Evolutionary conservation across 2,797 vertebrate genomes (phyloP), one percentile per base, ranked within the genome.

Genomic region (Coccyzus lansbergi): DNA sequence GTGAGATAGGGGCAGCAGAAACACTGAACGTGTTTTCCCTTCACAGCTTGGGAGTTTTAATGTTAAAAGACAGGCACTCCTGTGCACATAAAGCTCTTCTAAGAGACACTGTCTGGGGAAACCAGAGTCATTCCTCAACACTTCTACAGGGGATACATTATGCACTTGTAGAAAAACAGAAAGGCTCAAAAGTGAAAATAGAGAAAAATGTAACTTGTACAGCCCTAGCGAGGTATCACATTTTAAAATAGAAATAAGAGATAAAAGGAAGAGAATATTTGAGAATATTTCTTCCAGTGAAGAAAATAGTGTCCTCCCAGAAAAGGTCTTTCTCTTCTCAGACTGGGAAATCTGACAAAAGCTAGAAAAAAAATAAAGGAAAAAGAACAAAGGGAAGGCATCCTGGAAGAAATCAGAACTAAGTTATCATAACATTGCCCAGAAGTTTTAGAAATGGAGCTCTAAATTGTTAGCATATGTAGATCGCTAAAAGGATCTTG

Each of bases 191-290:
- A 62, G 31, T 88, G n/a, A 85, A 96, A 87, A 29, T 15, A 58
- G 55, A 75, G 46, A 76, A 92, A 92, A 82, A 75, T 36, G 31
- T 60, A 68, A 34, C 53, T 64, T 74, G n/a, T 16, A 29, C 5
- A 3, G 14, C 46, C 53, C 59, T 72, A n/a, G 34, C 71, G 68
- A 90, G 26, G n/a, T 38, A 48, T 86, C 67, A n/a, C 25, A 46
- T 82, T 86, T 90, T 77, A 78, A 82, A 82, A 79, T 55, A 84
- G 86, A 88, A 82, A 79, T 59, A 18, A 89, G 71, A 88, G 29
- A 76, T 7, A 74, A 69, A 63, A 88, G 19, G 7, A 87, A 85
- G 7, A 13, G 13, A 68, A 33, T 71, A 60, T 78, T 77, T 91
- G 40, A 38, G 56, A 78, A 51, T 80, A 55, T 28, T 76, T 36